phyloP scores from a whole-genome alignment of 2,113 vertebrate genomes.

The Acanthisitta chloris region DNA sequence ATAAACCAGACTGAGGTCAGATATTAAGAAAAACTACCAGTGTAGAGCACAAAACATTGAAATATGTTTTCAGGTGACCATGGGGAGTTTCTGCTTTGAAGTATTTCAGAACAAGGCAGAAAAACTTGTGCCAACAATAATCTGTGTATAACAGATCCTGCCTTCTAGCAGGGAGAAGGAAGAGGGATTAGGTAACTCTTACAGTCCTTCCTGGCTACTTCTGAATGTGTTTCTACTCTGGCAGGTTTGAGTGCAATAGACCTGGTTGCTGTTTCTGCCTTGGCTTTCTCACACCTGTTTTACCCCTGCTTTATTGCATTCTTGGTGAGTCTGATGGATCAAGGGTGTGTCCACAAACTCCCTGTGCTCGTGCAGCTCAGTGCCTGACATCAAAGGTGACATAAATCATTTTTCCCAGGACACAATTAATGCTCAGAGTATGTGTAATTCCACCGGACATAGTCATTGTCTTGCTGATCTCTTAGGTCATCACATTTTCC shows the following conservation, averaged over 20 bases:
- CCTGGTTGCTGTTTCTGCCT: neutral
- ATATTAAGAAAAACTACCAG: neutral
- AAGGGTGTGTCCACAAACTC: neutral
- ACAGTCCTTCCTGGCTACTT: neutral
- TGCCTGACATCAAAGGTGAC: neutral
- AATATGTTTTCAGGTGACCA: neutral
- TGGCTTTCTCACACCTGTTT: neutral
- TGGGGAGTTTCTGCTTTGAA: neutral
- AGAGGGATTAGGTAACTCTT: neutral
- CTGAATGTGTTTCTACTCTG: neutral
- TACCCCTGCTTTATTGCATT: neutral
- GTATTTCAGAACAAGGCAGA: neutral
- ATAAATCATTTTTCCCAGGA: neutral
- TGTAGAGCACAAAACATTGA: neutral
- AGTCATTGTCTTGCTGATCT: neutral
- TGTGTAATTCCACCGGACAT: neutral
- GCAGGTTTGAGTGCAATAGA: neutral
- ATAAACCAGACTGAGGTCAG: neutral
- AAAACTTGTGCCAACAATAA: neutral
- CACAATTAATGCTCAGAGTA: neutral
- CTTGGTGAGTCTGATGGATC: neutral
- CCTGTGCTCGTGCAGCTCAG: neutral
- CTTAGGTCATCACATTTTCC: neutral
- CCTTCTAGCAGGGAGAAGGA: neutral
- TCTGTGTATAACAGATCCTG: neutral